Conservation (phyloP, 2,113 vertebrate species). For the Tapirus terrestris region DNA sequence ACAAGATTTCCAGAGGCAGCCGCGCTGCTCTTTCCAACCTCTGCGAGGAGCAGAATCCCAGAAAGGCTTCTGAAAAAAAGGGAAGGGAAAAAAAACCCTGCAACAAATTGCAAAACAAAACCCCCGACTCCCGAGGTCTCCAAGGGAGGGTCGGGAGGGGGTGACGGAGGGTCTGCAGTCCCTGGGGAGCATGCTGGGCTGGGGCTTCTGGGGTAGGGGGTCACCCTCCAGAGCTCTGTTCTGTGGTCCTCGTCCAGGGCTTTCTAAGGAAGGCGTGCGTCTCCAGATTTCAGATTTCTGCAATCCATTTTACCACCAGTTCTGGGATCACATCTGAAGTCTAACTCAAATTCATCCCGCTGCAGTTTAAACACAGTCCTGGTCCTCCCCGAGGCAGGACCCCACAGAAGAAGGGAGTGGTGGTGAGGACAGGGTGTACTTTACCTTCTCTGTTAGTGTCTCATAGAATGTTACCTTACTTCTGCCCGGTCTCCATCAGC, state of each 20-base stretch:
- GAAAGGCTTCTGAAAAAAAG: slow-evolving; percentile 10
- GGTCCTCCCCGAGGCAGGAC: background rate
- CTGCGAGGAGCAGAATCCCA: background rate
- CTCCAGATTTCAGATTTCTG: background rate
- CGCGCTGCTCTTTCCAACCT: background rate
- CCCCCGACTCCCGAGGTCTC: background rate
- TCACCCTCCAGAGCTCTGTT: background rate
- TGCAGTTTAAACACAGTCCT: background rate
- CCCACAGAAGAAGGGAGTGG: accelerated
- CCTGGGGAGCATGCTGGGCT: background rate
- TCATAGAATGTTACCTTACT: background rate
- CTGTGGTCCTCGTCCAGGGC: background rate
- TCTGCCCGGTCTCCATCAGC: background rate
- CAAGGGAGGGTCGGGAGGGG: background rate
- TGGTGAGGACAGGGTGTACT: accelerated
- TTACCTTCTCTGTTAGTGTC: background rate
- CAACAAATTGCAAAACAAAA: slow-evolving; percentile 55
- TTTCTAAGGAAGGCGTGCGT: accelerated
- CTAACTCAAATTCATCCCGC: background rate
- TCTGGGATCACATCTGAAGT: background rate
- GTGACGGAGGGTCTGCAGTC: too few species aligned
- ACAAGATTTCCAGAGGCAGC: slow-evolving; percentile 59
- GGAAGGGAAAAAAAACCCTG: background rate
- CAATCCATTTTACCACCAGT: background rate
- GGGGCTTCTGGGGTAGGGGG: background rate